Evolutionary conservation across 2,113 vertebrate genomes (phyloP), one percentile per base, ranked within the genome.

Genomic region (Scomber scombrus): DNA sequence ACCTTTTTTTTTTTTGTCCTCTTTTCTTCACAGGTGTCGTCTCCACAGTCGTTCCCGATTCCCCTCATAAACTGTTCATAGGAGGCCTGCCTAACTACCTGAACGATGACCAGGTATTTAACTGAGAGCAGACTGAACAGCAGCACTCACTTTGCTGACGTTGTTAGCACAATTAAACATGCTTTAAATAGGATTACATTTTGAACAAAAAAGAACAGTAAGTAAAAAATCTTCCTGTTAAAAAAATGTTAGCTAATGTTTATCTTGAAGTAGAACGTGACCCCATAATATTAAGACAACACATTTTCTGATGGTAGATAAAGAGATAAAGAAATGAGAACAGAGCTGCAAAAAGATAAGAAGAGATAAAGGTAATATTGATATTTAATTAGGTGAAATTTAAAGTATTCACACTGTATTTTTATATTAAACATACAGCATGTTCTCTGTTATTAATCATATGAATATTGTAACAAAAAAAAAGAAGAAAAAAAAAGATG

Each of bases 11-110:
- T 0, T 57, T 11, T 46, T 3, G 5, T 62, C 5, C 1, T 40
- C 14, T 64, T 43, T 9, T 45, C 9, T 43, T 31, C 15, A 15
- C 2, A 95, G 95, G 94, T 29, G 95, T 95, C 40, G 94, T 95
- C 57, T 95, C 95, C 90, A 95, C 95, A 0, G 94, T 95, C n/a
- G 95, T 95, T 13, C 94, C 94, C 0, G 95, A 95, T 77, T 95
- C 94, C 8, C 93, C 94, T 23, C 93, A 95, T 66, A 95, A 95
- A 92, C 93, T 95, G 49, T 95, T 95, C 52, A 93, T 95, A 19
- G 95, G 95, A 76, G 95, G 95, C 14, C 90, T 95, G 21, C 95
- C 94, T 5, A 95, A 94, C 87, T 95, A 95, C 82, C 93, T 95
- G 19, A 95, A 93, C 67, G 93, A 95, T 8, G 95, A 95, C 85